Evolutionary conservation across 53 echinoderm and acorn worm species (phyloP).

Genomic region (Stichopus horrens): DNA sequence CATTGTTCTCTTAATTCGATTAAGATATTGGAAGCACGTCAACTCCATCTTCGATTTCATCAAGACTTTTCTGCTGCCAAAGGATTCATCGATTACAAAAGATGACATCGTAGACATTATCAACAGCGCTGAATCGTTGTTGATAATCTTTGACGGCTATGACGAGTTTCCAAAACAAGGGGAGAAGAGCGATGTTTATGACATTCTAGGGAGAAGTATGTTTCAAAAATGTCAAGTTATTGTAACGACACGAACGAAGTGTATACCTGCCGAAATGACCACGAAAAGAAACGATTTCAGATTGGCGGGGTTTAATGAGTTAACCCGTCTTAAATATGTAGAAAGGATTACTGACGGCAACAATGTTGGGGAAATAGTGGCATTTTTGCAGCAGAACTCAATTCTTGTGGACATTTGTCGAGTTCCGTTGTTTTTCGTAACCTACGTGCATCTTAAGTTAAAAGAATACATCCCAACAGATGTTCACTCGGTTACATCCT

Average conservation of each 20-base stretch:
- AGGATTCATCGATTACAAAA: neutral
- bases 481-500: neutral
- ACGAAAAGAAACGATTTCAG: neutral
- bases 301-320: conserved; percentile 10
- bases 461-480: neutral
- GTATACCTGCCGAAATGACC: neutral
- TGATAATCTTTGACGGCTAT: conserved; percentile 12
- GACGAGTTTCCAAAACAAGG: neutral
- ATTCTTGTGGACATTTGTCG: conserved; percentile 1
- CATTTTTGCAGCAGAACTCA: neutral
- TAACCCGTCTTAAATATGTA: neutral
- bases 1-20: neutral
- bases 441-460: neutral
- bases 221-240: conserved; percentile 17
- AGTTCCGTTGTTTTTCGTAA: conserved; percentile 18
- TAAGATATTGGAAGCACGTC: neutral
- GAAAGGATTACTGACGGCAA: neutral
- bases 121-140: neutral
- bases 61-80: neutral
- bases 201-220: conserved; percentile 13
- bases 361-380: neutral
- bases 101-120: conserved; percentile 16
- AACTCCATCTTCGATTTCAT: neutral
- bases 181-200: neutral
- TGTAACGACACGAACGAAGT: neutral